Percentiles rank a stretch among this genome's conserved stretches.
Evolutionary conservation across 2,113 vertebrate genomes (phyloP).

Genomic region (Hucho hucho): DNA sequence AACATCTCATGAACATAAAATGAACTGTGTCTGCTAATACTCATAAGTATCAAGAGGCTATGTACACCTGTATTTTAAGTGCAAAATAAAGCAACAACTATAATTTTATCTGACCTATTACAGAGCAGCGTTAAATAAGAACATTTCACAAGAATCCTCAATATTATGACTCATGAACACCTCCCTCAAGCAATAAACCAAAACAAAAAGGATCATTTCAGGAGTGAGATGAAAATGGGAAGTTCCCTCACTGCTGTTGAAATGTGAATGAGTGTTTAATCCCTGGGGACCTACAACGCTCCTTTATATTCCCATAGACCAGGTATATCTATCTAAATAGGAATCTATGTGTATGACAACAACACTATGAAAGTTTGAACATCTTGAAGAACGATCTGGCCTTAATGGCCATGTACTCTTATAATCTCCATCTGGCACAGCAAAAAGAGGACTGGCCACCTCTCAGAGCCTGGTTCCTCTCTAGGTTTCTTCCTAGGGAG

Average conservation of each 20-base stretch:
- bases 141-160: neutral
- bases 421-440: no score
- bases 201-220: neutral
- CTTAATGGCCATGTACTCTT: no score
- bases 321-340: no score
- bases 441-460: no score
- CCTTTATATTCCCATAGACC: neutral
- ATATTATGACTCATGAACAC: neutral
- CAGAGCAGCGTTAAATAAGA: neutral
- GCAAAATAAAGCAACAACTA: neutral
- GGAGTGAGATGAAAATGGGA: neutral
- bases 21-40: no score
- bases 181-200: neutral
- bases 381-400: no score
- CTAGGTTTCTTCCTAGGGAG: no score
- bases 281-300: neutral
- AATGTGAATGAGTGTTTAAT: neutral
- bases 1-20: neutral
- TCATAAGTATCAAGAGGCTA: neutral
- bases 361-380: neutral
- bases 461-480: no score
- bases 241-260: neutral
- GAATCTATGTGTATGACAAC: no score
- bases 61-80: no score
- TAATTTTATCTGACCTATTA: no score